Conservation (phyloP, 2,797 vertebrate genomes). For the Eulemur rubriventer region DNA sequence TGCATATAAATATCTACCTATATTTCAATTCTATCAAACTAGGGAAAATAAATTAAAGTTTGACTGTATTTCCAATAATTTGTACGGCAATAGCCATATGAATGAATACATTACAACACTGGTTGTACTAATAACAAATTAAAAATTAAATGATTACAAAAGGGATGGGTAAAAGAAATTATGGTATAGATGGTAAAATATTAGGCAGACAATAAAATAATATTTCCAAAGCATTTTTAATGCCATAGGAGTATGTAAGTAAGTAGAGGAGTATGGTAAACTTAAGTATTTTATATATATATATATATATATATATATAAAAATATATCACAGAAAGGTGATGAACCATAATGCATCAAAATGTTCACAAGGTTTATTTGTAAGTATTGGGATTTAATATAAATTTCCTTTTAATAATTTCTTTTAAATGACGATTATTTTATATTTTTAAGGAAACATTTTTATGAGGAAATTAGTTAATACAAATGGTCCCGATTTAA, state of each 20-base stretch:
- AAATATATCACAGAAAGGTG: not conserved
- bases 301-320: not conserved
- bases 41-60: constrained; percentile 10
- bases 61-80: not conserved
- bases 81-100: not conserved
- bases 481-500: not conserved
- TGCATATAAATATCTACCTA: not conserved
- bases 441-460: not conserved
- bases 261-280: not conserved
- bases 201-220: not conserved
- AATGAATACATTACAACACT: not conserved
- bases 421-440: not conserved
- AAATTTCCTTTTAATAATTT: not conserved
- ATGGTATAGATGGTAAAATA: not conserved
- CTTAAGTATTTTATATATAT: not conserved
- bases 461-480: not conserved
- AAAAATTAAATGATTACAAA: not conserved
- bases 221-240: not conserved
- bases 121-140: not conserved
- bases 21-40: not conserved
- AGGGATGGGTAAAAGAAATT: not conserved
- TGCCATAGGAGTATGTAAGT: not conserved
- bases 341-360: not conserved
- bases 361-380: not conserved
- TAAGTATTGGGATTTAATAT: not conserved